Evolutionary conservation across 92 coral and sea anemone genomes (phyloP).

Genomic region (Chrysogorgia sp.): DNA sequence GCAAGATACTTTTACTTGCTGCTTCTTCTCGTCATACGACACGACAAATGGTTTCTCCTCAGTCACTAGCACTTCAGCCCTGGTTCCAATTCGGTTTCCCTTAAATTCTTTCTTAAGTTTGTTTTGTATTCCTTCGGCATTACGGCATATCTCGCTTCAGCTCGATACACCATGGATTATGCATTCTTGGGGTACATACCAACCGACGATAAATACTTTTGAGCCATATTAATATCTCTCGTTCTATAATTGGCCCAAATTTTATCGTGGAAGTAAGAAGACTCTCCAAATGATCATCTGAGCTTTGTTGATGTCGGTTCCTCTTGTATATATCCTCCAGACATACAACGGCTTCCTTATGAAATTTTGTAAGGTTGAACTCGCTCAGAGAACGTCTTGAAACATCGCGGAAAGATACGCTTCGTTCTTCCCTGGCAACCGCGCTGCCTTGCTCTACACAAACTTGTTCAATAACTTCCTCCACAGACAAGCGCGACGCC

Average conservation of each 20-base stretch:
- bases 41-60: conserved; percentile 30
- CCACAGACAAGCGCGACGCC: not conserved
- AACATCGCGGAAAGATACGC: conserved; percentile 25
- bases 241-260: conserved; percentile 11
- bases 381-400: not conserved
- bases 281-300: not conserved
- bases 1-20: conserved; percentile 18
- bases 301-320: not conserved
- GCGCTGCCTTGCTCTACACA: not conserved
- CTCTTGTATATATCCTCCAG: conserved; percentile 27
- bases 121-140: conserved; percentile 11
- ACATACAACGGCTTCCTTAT: not conserved
- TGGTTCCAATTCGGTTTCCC: conserved; percentile 26
- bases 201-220: conserved; percentile 11
- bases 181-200: conserved; percentile 9
- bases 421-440: not conserved
- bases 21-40: conserved; percentile 32
- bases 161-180: conserved; percentile 27
- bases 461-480: conserved; percentile 28
- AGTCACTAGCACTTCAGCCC: conserved; percentile 30
- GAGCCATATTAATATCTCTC: conserved; percentile 14
- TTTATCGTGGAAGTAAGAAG: not conserved
- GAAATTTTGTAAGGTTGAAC: conserved; percentile 20
- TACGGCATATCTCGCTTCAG: conserved; percentile 21
- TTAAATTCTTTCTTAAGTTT: conserved; percentile 43